Percentiles rank a stretch among this genome's conserved stretches.
Conservation (phyloP, 2,113 vertebrate genomes). For the Microcebus griseorufus region DNA sequence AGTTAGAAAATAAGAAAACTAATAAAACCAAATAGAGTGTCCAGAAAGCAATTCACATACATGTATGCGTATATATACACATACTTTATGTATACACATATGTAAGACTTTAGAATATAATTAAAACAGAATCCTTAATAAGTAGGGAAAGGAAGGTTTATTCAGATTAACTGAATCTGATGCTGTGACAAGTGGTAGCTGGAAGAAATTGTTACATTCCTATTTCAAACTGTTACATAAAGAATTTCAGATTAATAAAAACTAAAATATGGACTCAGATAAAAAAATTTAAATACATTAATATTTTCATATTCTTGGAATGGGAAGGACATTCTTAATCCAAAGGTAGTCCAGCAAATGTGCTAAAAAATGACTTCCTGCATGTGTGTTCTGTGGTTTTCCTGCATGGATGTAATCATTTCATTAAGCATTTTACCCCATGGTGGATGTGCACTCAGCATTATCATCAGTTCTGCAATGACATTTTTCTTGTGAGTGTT, state of each 20-base stretch:
- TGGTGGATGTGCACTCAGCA: neutral
- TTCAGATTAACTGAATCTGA: neutral
- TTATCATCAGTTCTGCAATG: neutral
- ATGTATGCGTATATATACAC: neutral
- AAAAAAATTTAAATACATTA: neutral
- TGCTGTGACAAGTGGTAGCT: neutral
- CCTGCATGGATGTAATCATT: neutral
- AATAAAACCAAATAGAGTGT: neutral
- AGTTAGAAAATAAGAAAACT: constrained; percentile 16
- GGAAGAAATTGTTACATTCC: neutral
- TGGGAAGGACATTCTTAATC: neutral
- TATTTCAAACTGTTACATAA: neutral
- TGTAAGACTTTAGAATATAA: neutral
- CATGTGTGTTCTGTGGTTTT: neutral
- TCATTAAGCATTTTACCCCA: neutral
- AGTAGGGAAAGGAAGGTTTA: neutral
- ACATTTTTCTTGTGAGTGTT: neutral
- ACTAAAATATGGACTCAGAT: neutral
- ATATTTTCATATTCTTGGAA: neutral
- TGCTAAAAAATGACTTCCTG: neutral
- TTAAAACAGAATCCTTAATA: constrained; percentile 17
- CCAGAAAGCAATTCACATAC: neutral
- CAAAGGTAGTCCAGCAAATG: neutral
- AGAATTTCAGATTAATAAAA: neutral
- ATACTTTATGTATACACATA: neutral